Percentiles rank a stretch among this genome's conserved stretches.
phyloP scores from a whole-genome alignment of 2,113 vertebrate species.

The Mustela lutreola region DNA sequence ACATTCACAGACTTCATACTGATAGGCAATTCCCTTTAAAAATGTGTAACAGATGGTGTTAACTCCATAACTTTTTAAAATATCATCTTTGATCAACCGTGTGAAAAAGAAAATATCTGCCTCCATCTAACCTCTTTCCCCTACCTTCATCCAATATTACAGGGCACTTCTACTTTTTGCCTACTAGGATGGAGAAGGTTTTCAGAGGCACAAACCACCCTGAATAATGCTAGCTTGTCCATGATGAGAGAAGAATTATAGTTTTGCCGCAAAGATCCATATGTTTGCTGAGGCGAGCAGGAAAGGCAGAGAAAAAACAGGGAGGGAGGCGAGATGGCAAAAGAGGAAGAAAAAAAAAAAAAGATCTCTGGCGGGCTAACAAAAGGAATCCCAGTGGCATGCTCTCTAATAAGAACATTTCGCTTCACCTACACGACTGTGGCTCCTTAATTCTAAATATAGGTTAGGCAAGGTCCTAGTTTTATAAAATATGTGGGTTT shows the following conservation, averaged over 20 bases:
- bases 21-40: not conserved
- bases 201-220: not conserved
- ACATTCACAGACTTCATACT: not conserved
- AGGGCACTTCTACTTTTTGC: not conserved
- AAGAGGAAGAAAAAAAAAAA: not conserved
- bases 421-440: not conserved
- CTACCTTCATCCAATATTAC: not conserved
- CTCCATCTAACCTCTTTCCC: not conserved
- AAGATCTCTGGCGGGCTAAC: not conserved
- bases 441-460: not conserved
- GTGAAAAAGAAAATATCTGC: not conserved
- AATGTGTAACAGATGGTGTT: not conserved
- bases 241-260: not conserved
- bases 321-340: not conserved
- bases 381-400: not conserved
- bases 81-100: not conserved
- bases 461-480: not conserved
- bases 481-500: not conserved
- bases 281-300: not conserved
- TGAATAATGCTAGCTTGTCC: not conserved
- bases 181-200: not conserved
- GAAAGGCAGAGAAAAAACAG: not conserved
- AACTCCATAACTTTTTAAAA: not conserved
- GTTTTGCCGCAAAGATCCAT: not conserved
- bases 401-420: not conserved